phyloP scores from a whole-genome alignment of 2,888 invertebrate genomes.

The Caenorhabditis sp. region DNA sequence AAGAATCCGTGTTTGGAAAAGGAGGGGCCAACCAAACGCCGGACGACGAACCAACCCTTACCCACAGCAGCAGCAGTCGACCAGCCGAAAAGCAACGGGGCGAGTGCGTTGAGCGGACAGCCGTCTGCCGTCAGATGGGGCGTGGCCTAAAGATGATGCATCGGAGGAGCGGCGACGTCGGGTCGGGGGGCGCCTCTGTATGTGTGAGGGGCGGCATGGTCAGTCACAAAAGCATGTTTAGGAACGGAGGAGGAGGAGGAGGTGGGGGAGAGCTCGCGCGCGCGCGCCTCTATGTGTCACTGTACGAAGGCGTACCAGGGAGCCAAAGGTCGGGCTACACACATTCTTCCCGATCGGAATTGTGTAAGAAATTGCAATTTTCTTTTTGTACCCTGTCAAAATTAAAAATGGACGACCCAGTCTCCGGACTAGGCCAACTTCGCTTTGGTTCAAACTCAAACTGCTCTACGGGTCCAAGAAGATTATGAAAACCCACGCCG shows the following conservation, averaged over 20 bases:
- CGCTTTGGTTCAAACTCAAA: too few species aligned
- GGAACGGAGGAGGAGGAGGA: slow-evolving; percentile 11
- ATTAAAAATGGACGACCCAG: too few species aligned
- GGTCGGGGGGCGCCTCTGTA: slow-evolving; percentile 9
- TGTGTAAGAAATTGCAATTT: too few species aligned
- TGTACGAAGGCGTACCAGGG: slow-evolving; percentile 12
- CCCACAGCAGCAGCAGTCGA: slow-evolving; percentile 28
- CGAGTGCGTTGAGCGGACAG: slow-evolving; percentile 56
- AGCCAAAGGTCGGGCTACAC: too few species aligned
- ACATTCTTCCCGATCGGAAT: too few species aligned
- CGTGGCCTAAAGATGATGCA: slow-evolving; percentile 56
- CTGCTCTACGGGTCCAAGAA: too few species aligned
- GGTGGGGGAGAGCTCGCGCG: background rate
- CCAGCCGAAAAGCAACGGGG: slow-evolving; percentile 54
- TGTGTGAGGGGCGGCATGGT: too few species aligned
- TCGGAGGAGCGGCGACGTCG: slow-evolving; percentile 28
- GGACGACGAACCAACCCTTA: slow-evolving; percentile 40
- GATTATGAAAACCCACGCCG: too few species aligned
- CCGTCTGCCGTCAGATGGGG: slow-evolving; percentile 35
- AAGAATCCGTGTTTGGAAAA: too few species aligned
- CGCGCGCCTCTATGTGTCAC: slow-evolving; percentile 25
- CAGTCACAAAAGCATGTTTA: slow-evolving; percentile 53
- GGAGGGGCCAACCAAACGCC: too few species aligned
- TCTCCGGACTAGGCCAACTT: too few species aligned
- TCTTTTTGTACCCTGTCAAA: too few species aligned